Conservation (phyloP, 2,797 vertebrate species). For the Staurois parvus region DNA sequence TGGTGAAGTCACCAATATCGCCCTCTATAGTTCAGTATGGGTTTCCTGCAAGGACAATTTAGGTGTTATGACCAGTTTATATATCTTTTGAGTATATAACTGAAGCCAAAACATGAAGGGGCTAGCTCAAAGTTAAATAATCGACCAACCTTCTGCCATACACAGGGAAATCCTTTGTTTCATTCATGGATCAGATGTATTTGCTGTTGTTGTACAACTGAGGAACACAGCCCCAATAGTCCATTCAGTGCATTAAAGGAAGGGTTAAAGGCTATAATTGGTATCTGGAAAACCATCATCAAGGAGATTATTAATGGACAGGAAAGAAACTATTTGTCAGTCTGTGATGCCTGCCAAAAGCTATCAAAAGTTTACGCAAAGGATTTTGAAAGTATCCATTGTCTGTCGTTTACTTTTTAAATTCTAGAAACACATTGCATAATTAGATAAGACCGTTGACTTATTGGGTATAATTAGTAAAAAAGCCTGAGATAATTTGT, state of each 20-base stretch:
- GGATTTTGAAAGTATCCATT: conserved; percentile 43
- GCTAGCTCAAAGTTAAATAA: background rate
- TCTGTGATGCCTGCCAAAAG: conserved; percentile 35
- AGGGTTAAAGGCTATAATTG: conserved; percentile 12
- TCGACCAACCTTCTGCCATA: background rate
- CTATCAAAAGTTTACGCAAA: conserved; percentile 35
- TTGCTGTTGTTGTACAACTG: background rate
- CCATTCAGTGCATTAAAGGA: background rate
- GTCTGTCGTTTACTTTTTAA: conserved; percentile 12
- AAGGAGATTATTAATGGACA: conserved; percentile 42
- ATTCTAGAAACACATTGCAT: conserved; percentile 4
- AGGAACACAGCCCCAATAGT: background rate
- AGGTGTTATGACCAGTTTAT: no score
- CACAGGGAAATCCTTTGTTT: background rate
- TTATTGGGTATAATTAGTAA: conserved; percentile 44
- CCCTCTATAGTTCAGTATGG: no score
- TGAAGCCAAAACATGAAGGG: background rate
- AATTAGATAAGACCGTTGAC: conserved; percentile 40
- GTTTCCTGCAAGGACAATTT: no score
- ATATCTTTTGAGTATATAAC: background rate
- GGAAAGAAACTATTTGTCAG: conserved; percentile 51
- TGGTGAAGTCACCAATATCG: no score
- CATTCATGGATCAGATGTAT: background rate
- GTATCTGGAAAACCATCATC: conserved; percentile 46
- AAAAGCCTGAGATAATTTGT: conserved; percentile 30